Conservation (phyloP, 2,113 vertebrate genomes). For the Myrmophylax atrothorax region DNA sequence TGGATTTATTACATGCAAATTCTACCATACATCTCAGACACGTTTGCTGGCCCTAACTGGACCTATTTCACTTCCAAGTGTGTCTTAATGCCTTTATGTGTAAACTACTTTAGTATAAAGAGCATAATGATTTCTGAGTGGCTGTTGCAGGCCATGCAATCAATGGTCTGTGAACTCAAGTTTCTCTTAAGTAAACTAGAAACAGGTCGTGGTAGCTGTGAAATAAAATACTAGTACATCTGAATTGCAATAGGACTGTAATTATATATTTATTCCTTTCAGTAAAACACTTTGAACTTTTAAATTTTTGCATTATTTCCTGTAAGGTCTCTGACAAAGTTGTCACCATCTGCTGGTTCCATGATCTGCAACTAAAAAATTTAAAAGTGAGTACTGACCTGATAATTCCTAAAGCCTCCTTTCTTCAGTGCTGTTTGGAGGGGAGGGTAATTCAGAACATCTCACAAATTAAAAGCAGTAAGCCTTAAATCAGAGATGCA, state of each 20-base stretch:
- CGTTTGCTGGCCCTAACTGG: conserved; percentile 29
- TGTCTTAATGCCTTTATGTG: conserved; percentile 38
- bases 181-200: conserved; percentile 48
- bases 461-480: not conserved
- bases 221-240: conserved; percentile 47
- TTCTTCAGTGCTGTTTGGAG: not conserved
- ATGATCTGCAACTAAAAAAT: conserved; percentile 13
- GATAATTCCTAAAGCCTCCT: not conserved
- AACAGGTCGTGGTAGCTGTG: conserved; percentile 29
- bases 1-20: not conserved
- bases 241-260: conserved; percentile 43
- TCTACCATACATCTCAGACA: conserved; percentile 24
- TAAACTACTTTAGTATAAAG: conserved; percentile 47
- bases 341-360: conserved; percentile 11
- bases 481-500: not conserved
- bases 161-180: conserved; percentile 66
- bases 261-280: conserved; percentile 58
- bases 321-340: conserved; percentile 7
- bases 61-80: conserved; percentile 52
- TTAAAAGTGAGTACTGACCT: not conserved
- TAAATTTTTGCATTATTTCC: not conserved
- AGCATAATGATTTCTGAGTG: conserved; percentile 45
- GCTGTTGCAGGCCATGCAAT: conserved; percentile 39
- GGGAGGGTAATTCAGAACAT: not conserved
- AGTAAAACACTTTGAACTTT: conserved; percentile 34